Percentiles rank a stretch among this genome's conserved stretches.
Conservation (phyloP, 2,888 invertebrate genomes). For the Marasmarcha lunaedactyla region DNA sequence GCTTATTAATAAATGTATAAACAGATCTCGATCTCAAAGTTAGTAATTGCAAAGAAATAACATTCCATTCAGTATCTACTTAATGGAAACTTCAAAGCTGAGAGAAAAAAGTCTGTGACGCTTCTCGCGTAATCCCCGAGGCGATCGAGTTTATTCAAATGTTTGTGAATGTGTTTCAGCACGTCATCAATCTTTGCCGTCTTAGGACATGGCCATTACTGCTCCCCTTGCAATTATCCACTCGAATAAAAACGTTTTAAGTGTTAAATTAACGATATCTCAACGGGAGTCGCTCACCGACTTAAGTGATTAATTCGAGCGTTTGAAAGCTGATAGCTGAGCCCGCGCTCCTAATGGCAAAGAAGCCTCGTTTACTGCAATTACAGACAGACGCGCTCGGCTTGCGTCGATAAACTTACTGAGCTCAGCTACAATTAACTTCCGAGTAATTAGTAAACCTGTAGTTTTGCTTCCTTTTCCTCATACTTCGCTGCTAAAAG, state of each 20-base stretch:
- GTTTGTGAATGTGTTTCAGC: constrained; percentile 56
- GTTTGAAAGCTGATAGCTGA: constrained; percentile 35
- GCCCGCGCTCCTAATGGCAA: constrained; percentile 19
- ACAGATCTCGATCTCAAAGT: not conserved
- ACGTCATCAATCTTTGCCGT: constrained; percentile 59
- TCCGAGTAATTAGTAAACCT: no score
- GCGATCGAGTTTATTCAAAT: constrained; percentile 55
- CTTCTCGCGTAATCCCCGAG: constrained; percentile 45
- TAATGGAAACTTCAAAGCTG: constrained; percentile 1
- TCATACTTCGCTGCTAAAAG: no score
- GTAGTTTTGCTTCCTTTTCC: no score
- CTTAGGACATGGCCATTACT: constrained; percentile 55
- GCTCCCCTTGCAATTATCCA: constrained; percentile 61
- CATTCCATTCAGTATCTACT: not conserved
- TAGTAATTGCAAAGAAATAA: constrained; percentile 1
- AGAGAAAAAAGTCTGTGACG: constrained; percentile 37
- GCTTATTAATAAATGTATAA: not conserved
- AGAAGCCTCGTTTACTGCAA: constrained; percentile 27
- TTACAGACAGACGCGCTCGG: constrained; percentile 10
- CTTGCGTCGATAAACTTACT: not conserved
- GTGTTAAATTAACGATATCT: constrained; percentile 68
- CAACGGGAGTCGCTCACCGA: constrained; percentile 48
- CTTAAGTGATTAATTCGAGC: constrained; percentile 56
- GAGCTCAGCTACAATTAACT: not conserved
- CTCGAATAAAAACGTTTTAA: constrained; percentile 67